Evolutionary conservation across 2,797 vertebrate species (phyloP).

Genomic region (Malacoraja senta): DNA sequence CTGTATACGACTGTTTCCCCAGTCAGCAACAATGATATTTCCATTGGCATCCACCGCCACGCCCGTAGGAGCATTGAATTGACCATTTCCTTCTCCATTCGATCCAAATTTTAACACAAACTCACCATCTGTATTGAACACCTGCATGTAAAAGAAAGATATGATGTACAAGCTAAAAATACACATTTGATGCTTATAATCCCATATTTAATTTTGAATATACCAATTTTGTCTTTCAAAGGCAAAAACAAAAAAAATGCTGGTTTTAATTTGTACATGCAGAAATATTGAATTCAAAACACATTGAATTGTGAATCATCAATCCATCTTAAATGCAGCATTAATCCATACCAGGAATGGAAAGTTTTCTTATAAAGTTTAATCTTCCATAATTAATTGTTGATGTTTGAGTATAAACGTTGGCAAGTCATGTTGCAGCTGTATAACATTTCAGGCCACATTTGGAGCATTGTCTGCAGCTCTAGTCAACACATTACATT

Average conservation of each 20-base stretch:
- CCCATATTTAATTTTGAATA: neutral
- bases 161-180: neutral
- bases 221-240: neutral
- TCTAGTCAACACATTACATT: no score
- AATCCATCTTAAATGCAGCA: neutral
- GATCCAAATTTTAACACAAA: conserved; percentile 95
- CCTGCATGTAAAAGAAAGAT: conserved; percentile 57
- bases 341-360: neutral
- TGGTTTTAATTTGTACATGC: neutral
- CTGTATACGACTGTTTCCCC: conserved; percentile 98
- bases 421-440: no score
- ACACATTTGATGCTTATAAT: no score
- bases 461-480: no score
- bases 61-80: conserved; percentile 97
- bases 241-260: neutral
- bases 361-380: no score
- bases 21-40: conserved; percentile 96
- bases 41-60: conserved; percentile 90
- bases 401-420: no score
- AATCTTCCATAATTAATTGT: no score
- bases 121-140: conserved; percentile 93
- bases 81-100: conserved; percentile 92
- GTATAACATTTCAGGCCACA: no score
- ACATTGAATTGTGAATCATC: neutral
- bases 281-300: neutral